Evolutionary conservation across 2,888 invertebrate genomes (phyloP).

Genomic region (Noctua janthina): DNA sequence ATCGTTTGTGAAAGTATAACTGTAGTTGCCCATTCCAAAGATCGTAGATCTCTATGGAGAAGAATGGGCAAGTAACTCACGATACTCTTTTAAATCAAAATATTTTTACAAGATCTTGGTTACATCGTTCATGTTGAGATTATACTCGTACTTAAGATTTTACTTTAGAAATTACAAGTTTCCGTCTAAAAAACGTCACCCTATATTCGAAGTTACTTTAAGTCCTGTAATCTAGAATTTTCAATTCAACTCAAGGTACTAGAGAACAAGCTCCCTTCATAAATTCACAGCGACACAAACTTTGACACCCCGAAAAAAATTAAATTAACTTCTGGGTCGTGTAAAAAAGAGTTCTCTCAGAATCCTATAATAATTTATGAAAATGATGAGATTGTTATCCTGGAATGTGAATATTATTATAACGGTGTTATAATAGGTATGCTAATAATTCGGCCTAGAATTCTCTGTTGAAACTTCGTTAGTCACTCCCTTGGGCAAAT

Average conservation of each 20-base stretch:
- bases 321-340: constrained; percentile 47
- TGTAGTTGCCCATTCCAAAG: too few species aligned
- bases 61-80: too few species aligned
- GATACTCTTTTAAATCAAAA: too few species aligned
- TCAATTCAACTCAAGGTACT: constrained; percentile 44
- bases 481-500: constrained; percentile 53
- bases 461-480: constrained; percentile 50
- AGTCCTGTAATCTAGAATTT: constrained; percentile 40
- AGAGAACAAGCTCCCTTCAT: constrained; percentile 43
- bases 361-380: constrained; percentile 39
- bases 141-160: background rate
- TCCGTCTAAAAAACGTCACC: constrained; percentile 4
- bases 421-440: constrained; percentile 38
- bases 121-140: too few species aligned
- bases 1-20: too few species aligned
- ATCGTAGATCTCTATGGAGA: too few species aligned
- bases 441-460: constrained; percentile 57
- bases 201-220: constrained; percentile 9
- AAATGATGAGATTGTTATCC: constrained; percentile 34
- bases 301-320: constrained; percentile 52
- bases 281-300: constrained; percentile 54
- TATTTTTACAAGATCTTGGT: too few species aligned
- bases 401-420: constrained; percentile 18
- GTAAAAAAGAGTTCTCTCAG: constrained; percentile 44
- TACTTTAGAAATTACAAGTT: background rate